phyloP scores from a whole-genome alignment of 2,113 vertebrate species.

The Ochotona princeps region DNA sequence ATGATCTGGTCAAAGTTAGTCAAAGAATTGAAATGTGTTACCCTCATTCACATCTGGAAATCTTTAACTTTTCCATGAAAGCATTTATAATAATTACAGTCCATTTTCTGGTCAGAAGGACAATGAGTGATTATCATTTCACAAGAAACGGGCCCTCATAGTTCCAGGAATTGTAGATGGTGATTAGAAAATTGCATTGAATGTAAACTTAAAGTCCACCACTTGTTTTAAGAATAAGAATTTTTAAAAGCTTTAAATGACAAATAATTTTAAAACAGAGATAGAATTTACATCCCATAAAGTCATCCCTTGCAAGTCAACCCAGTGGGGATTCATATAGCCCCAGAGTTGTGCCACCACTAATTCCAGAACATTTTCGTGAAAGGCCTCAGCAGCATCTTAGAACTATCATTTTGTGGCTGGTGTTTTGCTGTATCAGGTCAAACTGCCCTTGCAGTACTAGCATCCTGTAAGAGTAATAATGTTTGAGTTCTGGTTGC shows the following conservation, averaged over 20 bases:
- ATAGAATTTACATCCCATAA: neutral
- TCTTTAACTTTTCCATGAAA: conserved; percentile 17
- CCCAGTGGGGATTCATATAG: neutral
- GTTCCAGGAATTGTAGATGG: neutral
- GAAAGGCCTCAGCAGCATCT: too few species aligned
- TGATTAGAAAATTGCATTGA: neutral
- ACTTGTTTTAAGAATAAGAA: neutral
- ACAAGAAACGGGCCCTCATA: neutral
- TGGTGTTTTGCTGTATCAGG: too few species aligned
- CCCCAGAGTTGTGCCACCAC: neutral
- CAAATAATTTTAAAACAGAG: neutral
- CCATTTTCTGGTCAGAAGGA: neutral
- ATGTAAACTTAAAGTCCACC: neutral
- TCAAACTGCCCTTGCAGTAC: too few species aligned
- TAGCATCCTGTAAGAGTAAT: too few species aligned
- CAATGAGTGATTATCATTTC: neutral
- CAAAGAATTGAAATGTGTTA: neutral
- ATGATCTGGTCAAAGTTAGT: neutral
- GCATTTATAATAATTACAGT: neutral
- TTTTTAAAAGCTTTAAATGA: neutral
- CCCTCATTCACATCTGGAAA: neutral
- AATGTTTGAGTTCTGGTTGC: too few species aligned
- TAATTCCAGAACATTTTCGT: neutral
- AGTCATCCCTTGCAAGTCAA: neutral
- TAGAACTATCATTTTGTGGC: too few species aligned